Base-by-base conservation (phyloP, 2,113 vertebrate species). In the Patagioenas fasciata region DNA sequence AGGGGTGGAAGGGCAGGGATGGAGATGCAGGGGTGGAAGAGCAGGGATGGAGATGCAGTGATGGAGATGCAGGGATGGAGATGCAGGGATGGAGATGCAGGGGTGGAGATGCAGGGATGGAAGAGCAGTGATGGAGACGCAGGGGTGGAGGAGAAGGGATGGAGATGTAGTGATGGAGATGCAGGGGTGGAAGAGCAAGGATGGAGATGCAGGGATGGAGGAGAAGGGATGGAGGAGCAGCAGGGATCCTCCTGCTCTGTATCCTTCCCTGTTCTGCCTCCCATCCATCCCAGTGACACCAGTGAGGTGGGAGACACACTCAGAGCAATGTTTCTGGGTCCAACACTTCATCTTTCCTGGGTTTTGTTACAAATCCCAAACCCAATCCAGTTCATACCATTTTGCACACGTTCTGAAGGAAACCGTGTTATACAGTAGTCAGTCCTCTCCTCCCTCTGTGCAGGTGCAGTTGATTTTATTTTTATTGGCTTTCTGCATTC, bases 281-380 rank as follows among this genome's bases (percentile, higher is more conserved):
- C n/a, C 2, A 0, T 24, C 56, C 62, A 32, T 42, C 48, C 80
- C 3, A 5, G 47, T 23, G 23, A 23, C 31, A 36, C n/a, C 0
- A 1, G 3, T 6, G 17, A 32, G 26, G 18, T 3, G 1, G 10
- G 29, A 9, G n/a, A 2, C 3, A 50, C 29, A 0, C 12, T 70
- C 20, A 36, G 42, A 48, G 72, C 61, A 32, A 24, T 0, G 1
- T 51, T 91, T 51, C 53, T 54, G 24, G 14, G 62, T 38, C 51
- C 50, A 58, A 21, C 3, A 15, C 48, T 56, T 60, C 61, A 60
- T 28, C 29, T 62, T 71, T 62, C 60, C 57, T 28, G 25, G 20
- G 7, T 48, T 86, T 80, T 6, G 4, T 10, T 86, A 34, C 80
- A 54, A 71, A 92, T 42, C 48, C 44, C 38, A 1, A 26, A 70